A percentile compares a stretch with the other conserved stretches of the same genome.
Conservation (phyloP, 2,113 vertebrate genomes). For the Gavialis gangeticus region DNA sequence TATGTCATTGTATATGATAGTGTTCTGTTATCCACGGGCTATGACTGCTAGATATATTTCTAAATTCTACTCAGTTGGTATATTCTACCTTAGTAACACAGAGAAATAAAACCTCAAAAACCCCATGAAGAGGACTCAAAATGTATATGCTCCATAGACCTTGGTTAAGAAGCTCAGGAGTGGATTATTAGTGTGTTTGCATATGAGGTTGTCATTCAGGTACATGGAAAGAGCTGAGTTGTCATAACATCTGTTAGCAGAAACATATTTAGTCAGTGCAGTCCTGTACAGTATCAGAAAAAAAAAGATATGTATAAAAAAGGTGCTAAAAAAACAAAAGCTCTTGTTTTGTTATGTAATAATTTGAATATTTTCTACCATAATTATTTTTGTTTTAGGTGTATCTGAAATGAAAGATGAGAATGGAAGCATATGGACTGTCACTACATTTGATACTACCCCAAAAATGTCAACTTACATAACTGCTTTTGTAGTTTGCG, state of each 20-base stretch:
- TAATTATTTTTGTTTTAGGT: conserved; percentile 67
- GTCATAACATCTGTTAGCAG: background rate
- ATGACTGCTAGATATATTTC: too few relatives aligned
- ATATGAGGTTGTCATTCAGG: rapidly evolving
- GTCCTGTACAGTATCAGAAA: background rate
- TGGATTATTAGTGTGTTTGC: background rate
- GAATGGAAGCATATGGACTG: conserved; percentile 78
- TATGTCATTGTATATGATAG: background rate
- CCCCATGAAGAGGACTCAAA: background rate
- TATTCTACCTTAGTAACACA: background rate
- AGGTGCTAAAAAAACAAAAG: background rate
- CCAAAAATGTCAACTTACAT: conserved; percentile 85
- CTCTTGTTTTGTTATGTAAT: background rate
- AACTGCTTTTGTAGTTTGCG: conserved; percentile 79
- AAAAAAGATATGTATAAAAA: background rate
- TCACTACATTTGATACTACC: conserved; percentile 80
- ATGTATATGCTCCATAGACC: background rate
- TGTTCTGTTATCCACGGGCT: background rate
- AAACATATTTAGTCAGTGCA: background rate
- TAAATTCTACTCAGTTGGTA: background rate
- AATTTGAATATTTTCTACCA: conserved; percentile 14
- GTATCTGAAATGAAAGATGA: conserved; percentile 72
- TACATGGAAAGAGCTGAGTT: rapidly evolving
- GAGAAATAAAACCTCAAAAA: background rate
- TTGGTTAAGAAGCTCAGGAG: background rate